Conservation (phyloP, 2,797 vertebrate species). For the Sparidentex hasta region DNA sequence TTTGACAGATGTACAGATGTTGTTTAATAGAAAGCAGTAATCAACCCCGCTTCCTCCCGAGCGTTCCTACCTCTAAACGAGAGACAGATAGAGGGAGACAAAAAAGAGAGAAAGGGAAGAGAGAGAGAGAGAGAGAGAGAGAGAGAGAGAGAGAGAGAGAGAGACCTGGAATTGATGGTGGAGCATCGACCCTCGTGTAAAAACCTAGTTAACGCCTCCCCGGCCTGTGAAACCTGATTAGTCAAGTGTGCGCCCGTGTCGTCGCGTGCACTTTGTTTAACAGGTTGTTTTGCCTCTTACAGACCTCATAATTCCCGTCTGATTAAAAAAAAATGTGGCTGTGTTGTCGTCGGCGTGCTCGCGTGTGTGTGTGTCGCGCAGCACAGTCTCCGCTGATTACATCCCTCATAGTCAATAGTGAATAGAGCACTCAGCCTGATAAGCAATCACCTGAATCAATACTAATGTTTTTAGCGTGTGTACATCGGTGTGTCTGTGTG, state of each 20-base stretch:
- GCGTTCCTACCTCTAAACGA: constrained; percentile 53
- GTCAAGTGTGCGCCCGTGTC: constrained; percentile 62
- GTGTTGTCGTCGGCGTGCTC: constrained; percentile 33
- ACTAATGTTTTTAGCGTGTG: constrained; percentile 85
- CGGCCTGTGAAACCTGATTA: constrained; percentile 79
- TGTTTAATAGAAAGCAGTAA: constrained; percentile 73
- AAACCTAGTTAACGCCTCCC: constrained; percentile 81
- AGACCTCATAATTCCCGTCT: constrained; percentile 61
- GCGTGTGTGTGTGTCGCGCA: constrained; percentile 15
- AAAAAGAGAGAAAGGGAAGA: constrained; percentile 32
- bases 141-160: constrained; percentile 41
- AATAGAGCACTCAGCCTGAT: constrained; percentile 88
- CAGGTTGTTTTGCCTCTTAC: constrained; percentile 57
- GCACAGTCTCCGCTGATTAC: constrained; percentile 81
- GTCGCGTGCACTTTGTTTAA: constrained; percentile 59
- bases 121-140: constrained; percentile 52
- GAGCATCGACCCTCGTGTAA: constrained; percentile 77
- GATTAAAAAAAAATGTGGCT: constrained; percentile 70
- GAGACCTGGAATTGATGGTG: constrained; percentile 76
- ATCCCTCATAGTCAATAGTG: constrained; percentile 82
- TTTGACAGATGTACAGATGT: constrained; percentile 61
- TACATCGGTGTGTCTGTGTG: constrained; percentile 34
- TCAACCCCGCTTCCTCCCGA: constrained; percentile 63
- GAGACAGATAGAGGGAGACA: constrained; percentile 50
- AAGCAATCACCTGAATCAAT: constrained; percentile 89